Evolutionary conservation across 1,140 invertebrate genomes (phyloP), one percentile per base, ranked within the genome.

Genomic region (Drosophila hydei): DNA sequence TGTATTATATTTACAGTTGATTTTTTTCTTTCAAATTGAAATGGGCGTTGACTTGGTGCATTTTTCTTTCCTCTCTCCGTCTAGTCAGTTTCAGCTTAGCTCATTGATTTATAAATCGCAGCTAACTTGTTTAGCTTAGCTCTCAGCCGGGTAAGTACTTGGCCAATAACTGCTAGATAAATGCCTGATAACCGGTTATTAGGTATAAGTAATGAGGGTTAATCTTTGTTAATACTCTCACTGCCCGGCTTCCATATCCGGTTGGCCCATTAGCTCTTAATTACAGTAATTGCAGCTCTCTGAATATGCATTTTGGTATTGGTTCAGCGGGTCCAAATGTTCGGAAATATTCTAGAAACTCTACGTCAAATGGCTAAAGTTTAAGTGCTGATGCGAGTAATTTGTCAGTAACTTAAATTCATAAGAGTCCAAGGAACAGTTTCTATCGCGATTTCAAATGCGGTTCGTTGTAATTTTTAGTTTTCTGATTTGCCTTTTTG

Each of bases 291-390:
- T 69, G 48, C 19, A 43, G 25, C 12, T 36, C 16, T 62, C 50
- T 59, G 60, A 77, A 70, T 61, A 61, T 62, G 45, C 33, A 65
- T 36, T 23, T 55, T 12, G n/a, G 11, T 16, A 30, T 30, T 14
- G n/a, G 14, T 23, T 42, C 12, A 16, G 50, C n/a, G 14, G 38
- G 38, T 42, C 7, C 38, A 6, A 42, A 16, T 42, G 3, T 45
- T 45, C 21, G 40, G n/a, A 27, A 19, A n/a, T 25, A 36, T 14
- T 51, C 5, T 40, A 12, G 11, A 36, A 25, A 21, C 23, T 40
- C 47, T 50, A 71, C 54, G 61, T 68, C 62, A 79, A 79, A 45
- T 19, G 70, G 47, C 67, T 54, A 78, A 81, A 67, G 71, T 42
- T 45, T 33, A 30, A 56, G 9, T 21, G 42, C 47, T 12, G 0